Percentiles rank a stretch among this genome's conserved stretches.
These are phyloP conservation scores for Aelia acuminata DNA, from an alignment of 2,888 invertebrate genomes.

Conservation along the genomic window DNA sequence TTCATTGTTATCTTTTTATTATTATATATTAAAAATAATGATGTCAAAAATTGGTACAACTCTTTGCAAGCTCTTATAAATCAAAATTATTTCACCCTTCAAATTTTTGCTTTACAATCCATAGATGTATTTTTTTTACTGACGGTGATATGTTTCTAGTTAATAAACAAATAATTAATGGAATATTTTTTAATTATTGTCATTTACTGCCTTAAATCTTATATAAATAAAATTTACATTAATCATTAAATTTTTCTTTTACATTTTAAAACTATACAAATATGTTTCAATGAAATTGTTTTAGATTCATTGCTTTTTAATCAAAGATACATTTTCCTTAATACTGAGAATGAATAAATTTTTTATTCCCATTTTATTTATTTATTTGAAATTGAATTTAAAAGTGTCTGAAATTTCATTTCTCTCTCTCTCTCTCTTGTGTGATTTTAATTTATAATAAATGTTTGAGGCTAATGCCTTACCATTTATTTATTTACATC, in stretches of 20 bases:
- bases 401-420: too few species aligned
- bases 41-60: neutral
- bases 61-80: neutral
- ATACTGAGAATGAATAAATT: constrained; percentile 28
- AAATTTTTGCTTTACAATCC: neutral
- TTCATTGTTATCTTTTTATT: neutral
- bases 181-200: neutral
- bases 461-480: too few species aligned
- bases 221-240: neutral
- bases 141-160: constrained; percentile 26
- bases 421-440: too few species aligned
- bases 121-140: neutral
- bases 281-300: neutral
- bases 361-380: constrained; percentile 1
- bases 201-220: neutral
- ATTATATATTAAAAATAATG: neutral
- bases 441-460: too few species aligned
- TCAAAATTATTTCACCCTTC: neutral
- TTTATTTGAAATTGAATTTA: neutral
- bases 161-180: neutral
- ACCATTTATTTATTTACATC: too few species aligned
- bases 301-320: neutral
- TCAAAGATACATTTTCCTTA: neutral
- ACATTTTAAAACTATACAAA: neutral
- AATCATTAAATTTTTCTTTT: neutral